These are phyloP conservation scores for Microctonus hyperodae DNA, from an alignment of 2,888 invertebrate genomes.

Conservation along the genomic window DNA sequence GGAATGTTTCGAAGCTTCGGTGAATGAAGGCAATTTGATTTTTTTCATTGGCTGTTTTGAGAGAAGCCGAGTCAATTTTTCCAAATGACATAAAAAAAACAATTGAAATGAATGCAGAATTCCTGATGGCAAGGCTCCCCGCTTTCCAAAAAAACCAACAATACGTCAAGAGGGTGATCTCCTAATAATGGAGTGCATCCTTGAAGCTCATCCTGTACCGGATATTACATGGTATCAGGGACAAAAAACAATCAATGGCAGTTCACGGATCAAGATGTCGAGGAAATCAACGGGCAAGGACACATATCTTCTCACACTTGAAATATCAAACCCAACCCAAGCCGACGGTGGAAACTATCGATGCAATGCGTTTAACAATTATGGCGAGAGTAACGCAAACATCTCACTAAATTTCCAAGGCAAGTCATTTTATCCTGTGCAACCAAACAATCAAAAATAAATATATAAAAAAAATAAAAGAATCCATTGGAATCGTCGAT, in stretches of 20 bases:
- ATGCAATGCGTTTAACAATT: conserved; percentile 98
- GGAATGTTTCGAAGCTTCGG: conserved; percentile 2
- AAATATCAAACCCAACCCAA: conserved; percentile 93
- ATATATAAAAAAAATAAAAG: conserved; percentile 15
- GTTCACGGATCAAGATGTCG: conserved; percentile 88
- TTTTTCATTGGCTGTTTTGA: neutral
- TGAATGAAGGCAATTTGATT: neutral
- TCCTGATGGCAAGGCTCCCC: conserved; percentile 93
- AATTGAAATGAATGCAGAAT: conserved; percentile 70
- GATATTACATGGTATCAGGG: conserved; percentile 97
- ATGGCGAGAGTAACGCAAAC: conserved; percentile 99
- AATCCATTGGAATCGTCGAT: conserved; percentile 5
- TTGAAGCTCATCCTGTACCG: conserved; percentile 95
- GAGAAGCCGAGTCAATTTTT: neutral
- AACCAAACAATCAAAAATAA: conserved; percentile 13
- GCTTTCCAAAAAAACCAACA: conserved; percentile 96
- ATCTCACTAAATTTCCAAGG: conserved; percentile 99
- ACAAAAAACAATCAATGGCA: conserved; percentile 82
- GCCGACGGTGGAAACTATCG: conserved; percentile 99
- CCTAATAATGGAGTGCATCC: conserved; percentile 93
- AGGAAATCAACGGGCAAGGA: conserved; percentile 90
- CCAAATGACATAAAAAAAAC: neutral
- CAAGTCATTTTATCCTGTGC: conserved; percentile 65
- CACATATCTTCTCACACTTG: conserved; percentile 88
- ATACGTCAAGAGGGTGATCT: conserved; percentile 93